Evolutionary conservation across 2,113 vertebrate genomes (phyloP), one percentile per base, ranked within the genome.

Genomic region (Gallinago undulata): DNA sequence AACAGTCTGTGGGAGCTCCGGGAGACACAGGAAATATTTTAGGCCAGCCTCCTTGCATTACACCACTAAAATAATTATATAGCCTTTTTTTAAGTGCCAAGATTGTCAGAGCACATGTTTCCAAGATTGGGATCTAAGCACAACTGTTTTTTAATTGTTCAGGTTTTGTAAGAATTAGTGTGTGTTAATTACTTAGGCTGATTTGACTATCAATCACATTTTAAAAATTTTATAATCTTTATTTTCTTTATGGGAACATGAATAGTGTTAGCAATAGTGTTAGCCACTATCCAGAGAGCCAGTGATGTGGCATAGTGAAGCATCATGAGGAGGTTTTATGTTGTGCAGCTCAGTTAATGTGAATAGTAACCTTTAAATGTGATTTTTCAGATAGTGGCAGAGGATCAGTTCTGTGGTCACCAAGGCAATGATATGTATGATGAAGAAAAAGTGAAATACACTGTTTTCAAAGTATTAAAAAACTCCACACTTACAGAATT

Each of bases 381-480:
- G 1, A 43, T 47, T 92, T 95, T 97, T 78, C 97, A 99, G 99
- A 99, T 99, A 92, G 99, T 99, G 68, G 99, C 99, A 57, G 99
- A 99, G 98, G 99, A 99, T 98, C 99, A 99, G 98, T 99, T 99
- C 97, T 99, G 99, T 91, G 99, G 99, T 86, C 99, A 99, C 96
- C 99, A 99, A 98, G 99, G 99, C 94, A 99, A 99, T 30, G 99
- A 99, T 97, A 99, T 99, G 99, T 99, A 99, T 6, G 99, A 99
- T 53, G 99, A 99, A 96, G 99, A 99, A 96, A 99, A 99, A 97
- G 99, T 99, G 84, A 99, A 99, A 93, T 99, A 99, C 97, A 99
- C 99, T 1, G 99, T 99, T 96, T 99, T 99, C 98, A 99, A 99
- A 97, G 99, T 99, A 90, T 97, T 99, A 96, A 99, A 99, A 97